These are phyloP conservation scores for Chydorus sphaericus DNA, from an alignment of 2,888 invertebrate species.

Conservation along the genomic window DNA sequence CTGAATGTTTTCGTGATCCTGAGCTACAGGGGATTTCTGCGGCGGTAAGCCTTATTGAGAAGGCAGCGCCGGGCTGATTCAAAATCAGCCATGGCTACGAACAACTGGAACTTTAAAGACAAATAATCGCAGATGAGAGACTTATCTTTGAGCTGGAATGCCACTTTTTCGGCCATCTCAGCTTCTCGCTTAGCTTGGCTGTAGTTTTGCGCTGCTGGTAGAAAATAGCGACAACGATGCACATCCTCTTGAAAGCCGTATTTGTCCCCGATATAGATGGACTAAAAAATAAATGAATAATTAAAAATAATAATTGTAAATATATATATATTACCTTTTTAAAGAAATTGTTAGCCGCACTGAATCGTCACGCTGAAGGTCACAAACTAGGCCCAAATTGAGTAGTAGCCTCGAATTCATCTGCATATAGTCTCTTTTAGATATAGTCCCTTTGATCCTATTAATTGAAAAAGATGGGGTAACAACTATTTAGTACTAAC, in stretches of 20 bases:
- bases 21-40: conserved; percentile 46
- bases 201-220: conserved; percentile 47
- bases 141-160: conserved; percentile 46
- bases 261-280: conserved; percentile 38
- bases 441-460: conserved; percentile 42
- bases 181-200: conserved; percentile 48
- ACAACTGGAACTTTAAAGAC: conserved; percentile 43
- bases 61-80: conserved; percentile 55
- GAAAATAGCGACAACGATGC: conserved; percentile 52
- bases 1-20: conserved; percentile 45
- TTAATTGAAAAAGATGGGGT: conserved; percentile 21
- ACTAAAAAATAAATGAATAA: conserved; percentile 14
- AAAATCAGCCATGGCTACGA: conserved; percentile 56
- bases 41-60: conserved; percentile 62
- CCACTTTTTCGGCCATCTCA: conserved; percentile 54
- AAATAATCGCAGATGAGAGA: conserved; percentile 49
- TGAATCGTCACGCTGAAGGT: conserved; percentile 49
- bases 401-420: conserved; percentile 72
- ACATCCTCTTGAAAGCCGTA: conserved; percentile 57
- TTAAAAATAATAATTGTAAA: neutral
- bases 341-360: conserved; percentile 38
- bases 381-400: conserved; percentile 68
- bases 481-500: no score
- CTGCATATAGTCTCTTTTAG: conserved; percentile 55
- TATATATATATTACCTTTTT: conserved; percentile 25